Evolutionary conservation across 2,888 invertebrate genomes (phyloP).

Genomic region (Cerastis leucographa): DNA sequence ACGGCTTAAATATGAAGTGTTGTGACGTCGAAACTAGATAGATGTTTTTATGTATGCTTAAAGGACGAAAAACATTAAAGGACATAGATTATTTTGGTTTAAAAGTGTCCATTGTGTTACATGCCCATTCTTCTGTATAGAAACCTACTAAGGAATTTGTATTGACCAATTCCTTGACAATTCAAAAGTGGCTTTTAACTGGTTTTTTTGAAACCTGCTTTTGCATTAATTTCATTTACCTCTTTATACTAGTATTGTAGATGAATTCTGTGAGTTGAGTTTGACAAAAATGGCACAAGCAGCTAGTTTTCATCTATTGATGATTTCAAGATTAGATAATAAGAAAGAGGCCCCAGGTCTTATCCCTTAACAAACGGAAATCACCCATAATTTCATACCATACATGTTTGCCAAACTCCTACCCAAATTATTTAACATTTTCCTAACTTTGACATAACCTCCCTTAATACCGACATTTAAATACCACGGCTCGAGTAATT

Average conservation of each 20-base stretch:
- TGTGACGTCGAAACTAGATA: background rate
- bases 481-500: conserved; percentile 48
- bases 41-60: background rate
- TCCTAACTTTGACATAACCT: background rate
- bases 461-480: conserved; percentile 27
- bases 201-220: background rate
- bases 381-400: background rate
- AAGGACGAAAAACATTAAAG: background rate
- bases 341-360: background rate
- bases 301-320: background rate
- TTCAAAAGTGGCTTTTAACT: background rate
- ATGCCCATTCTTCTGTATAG: background rate
- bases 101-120: background rate
- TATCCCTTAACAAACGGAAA: background rate
- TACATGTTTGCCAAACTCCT: background rate
- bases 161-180: background rate
- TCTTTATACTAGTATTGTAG: no score
- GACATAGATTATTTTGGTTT: background rate
- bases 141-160: background rate
- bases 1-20: background rate
- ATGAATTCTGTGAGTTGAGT: no score
- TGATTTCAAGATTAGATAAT: background rate
- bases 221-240: no score
- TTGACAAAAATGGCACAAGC: background rate
- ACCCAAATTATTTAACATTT: conserved; percentile 11